Conservation (phyloP, 2,797 vertebrate genomes). For the Setipinna tenuifilis region DNA sequence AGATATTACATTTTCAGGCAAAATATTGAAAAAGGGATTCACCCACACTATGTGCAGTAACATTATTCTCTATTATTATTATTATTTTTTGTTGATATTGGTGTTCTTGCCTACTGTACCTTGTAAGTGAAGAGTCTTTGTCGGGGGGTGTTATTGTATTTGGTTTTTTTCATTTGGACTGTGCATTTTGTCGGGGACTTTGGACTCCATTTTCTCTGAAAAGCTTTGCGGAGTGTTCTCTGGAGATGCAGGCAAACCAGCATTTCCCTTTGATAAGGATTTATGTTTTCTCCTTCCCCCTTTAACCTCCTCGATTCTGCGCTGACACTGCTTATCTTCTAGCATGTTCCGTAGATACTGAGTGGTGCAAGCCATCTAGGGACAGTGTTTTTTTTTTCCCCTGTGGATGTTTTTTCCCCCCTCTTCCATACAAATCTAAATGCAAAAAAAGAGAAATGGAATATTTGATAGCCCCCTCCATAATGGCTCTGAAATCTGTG, state of each 20-base stretch:
- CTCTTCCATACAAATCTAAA: slow-evolving; percentile 50
- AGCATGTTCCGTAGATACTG: slow-evolving; percentile 47
- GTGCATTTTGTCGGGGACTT: neutral
- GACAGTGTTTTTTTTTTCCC: slow-evolving; percentile 1
- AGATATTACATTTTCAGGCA: neutral
- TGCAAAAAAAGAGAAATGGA: slow-evolving; percentile 62
- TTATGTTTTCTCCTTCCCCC: slow-evolving; percentile 50
- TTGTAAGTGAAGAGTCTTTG: neutral
- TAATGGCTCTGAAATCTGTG: slow-evolving; percentile 74
- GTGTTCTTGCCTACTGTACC: slow-evolving; percentile 6
- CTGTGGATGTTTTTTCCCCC: slow-evolving; percentile 33
- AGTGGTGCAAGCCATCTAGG: slow-evolving; percentile 53
- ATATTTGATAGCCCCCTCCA: slow-evolving; percentile 71
- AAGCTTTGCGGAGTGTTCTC: slow-evolving; percentile 6
- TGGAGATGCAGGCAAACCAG: slow-evolving; percentile 15
- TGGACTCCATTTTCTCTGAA: slow-evolving; percentile 16
- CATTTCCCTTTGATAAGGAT: slow-evolving; percentile 52
- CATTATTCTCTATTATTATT: neutral
- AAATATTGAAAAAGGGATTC: neutral
- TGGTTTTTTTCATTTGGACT: slow-evolving; percentile 6
- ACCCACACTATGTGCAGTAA: neutral
- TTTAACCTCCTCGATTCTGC: slow-evolving; percentile 45
- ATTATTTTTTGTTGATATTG: neutral
- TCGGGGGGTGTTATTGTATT: slow-evolving; percentile 3
- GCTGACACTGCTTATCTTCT: slow-evolving; percentile 49